Conservation (phyloP, 2,797 vertebrate genomes). For the Enteromius mattozi region DNA sequence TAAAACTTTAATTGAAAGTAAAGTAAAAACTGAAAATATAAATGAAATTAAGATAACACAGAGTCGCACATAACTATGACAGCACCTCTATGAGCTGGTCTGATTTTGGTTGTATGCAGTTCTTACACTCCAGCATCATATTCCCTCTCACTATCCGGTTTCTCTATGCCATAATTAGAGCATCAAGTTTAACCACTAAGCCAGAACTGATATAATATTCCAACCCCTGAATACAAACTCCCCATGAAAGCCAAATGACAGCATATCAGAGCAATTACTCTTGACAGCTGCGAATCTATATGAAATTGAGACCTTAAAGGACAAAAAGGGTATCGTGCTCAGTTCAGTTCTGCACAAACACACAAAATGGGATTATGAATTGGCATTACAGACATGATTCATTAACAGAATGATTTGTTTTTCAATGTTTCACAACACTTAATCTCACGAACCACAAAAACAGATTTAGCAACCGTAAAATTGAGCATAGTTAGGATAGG, state of each 20-base stretch:
- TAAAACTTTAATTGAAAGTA: neutral
- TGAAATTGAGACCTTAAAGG: slow-evolving; percentile 22
- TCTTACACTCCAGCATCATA: slow-evolving; percentile 61
- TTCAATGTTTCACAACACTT: neutral
- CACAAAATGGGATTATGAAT: neutral
- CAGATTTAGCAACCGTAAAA: neutral
- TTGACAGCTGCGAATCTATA: slow-evolving; percentile 27
- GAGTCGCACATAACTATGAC: neutral
- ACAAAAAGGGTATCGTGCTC: slow-evolving; percentile 6
- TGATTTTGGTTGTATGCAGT: slow-evolving; percentile 36
- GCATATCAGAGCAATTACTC: slow-evolving; percentile 55
- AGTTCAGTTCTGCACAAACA: slow-evolving; percentile 9
- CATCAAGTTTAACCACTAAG: slow-evolving; percentile 59
- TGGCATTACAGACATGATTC: neutral
- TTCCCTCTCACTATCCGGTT: slow-evolving; percentile 58
- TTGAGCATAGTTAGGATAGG: neutral
- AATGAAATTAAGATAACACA: neutral
- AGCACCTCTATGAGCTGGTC: neutral
- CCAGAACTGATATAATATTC: slow-evolving; percentile 56
- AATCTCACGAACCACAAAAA: neutral
- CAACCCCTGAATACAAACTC: slow-evolving; percentile 49
- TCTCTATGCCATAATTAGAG: slow-evolving; percentile 63
- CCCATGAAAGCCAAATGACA: slow-evolving; percentile 48
- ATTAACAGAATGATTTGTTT: neutral
- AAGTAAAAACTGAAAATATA: neutral